Conservation (phyloP, 2,888 invertebrate genomes). For the Dermolepida albohirtum region DNA sequence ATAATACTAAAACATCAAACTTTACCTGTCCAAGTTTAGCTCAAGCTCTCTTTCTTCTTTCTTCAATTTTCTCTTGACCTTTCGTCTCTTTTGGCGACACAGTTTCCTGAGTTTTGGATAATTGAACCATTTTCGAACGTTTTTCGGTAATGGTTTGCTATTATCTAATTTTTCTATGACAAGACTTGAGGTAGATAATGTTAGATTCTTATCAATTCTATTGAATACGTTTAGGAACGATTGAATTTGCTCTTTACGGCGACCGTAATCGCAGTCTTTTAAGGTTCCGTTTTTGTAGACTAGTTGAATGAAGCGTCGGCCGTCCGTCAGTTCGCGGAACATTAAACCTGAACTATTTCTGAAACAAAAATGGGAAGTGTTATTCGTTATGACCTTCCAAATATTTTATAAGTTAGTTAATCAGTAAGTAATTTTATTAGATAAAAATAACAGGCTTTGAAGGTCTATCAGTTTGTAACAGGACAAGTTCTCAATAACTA, state of each 20-base stretch:
- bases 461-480: too few relatives aligned
- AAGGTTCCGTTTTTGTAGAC: constrained; percentile 74
- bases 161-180: constrained; percentile 69
- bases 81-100: constrained; percentile 63
- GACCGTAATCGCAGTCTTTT: constrained; percentile 77
- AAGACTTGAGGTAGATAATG: constrained; percentile 65
- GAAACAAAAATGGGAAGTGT: constrained; percentile 43
- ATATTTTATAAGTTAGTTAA: too few relatives aligned
- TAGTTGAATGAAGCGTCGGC: constrained; percentile 75
- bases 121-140: constrained; percentile 70
- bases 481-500: too few relatives aligned
- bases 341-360: constrained; percentile 68
- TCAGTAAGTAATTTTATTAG: too few relatives aligned
- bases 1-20: not conserved
- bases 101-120: constrained; percentile 70
- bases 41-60: constrained; percentile 17
- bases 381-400: too few relatives aligned
- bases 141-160: constrained; percentile 66
- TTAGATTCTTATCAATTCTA: constrained; percentile 66
- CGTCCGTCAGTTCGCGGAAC: constrained; percentile 77
- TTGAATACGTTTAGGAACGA: constrained; percentile 72
- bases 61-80: constrained; percentile 11
- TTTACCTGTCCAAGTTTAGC: constrained; percentile 21
- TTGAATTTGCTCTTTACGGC: constrained; percentile 68
- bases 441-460: too few relatives aligned